phyloP scores from a whole-genome alignment of 2,797 vertebrate genomes.

The Megaceryle alcyon region DNA sequence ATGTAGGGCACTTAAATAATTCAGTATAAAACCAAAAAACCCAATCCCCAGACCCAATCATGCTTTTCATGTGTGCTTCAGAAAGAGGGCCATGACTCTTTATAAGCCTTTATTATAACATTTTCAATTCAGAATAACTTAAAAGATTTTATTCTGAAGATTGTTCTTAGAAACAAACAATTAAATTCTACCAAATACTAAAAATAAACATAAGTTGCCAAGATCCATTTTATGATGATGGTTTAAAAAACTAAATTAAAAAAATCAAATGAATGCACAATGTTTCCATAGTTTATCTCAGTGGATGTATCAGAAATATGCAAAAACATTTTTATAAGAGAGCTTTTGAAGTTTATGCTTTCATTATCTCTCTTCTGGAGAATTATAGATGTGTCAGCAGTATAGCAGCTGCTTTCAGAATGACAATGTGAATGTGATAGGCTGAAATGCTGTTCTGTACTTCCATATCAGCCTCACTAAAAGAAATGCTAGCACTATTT shows the following conservation, averaged over 20 bases:
- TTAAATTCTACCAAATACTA: not conserved
- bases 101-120: not conserved
- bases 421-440: not conserved
- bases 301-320: not conserved
- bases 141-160: not conserved
- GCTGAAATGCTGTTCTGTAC: not conserved
- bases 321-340: not conserved
- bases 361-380: not conserved
- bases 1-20: not conserved
- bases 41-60: not conserved
- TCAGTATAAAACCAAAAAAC: not conserved
- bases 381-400: not conserved
- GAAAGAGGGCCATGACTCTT: not conserved
- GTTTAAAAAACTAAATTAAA: not conserved
- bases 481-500: not conserved
- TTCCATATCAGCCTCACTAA: not conserved
- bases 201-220: not conserved
- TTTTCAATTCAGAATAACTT: not conserved
- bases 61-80: not conserved
- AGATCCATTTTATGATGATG: not conserved
- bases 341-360: conserved; percentile 23
- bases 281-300: not conserved
- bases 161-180: not conserved
- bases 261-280: not conserved
- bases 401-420: not conserved